These are phyloP conservation scores for Microplitis mediator DNA, from an alignment of 1,140 invertebrate genomes.

Conservation along the genomic window DNA sequence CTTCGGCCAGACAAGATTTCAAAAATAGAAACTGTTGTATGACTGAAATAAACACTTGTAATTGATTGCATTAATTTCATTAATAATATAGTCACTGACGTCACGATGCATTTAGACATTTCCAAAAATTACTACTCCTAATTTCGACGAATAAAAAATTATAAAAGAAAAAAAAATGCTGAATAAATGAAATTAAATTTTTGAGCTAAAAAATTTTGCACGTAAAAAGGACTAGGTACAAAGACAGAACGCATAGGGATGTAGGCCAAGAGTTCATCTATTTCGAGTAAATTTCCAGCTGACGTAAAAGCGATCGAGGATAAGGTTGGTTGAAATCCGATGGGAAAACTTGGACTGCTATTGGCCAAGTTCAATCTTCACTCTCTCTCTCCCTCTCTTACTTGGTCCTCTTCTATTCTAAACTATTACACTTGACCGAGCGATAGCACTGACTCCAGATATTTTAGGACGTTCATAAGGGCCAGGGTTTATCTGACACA, in stretches of 20 bases:
- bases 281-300: constrained; percentile 55
- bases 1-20: no score
- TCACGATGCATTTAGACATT: no score
- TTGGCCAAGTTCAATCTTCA: constrained; percentile 9
- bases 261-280: constrained; percentile 62
- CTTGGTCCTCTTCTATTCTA: neutral
- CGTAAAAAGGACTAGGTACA: no score
- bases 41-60: neutral
- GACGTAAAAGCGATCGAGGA: constrained; percentile 54
- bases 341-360: constrained; percentile 5
- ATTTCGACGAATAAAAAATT: no score
- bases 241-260: constrained; percentile 40
- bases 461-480: neutral
- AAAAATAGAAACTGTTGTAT: neutral
- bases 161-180: no score
- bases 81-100: no score
- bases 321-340: constrained; percentile 14
- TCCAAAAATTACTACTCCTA: no score
- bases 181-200: no score
- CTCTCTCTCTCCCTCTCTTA: neutral
- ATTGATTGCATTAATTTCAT: neutral
- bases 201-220: no score
- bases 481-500: neutral
- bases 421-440: neutral
- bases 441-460: no score